Evolutionary conservation across 1,140 invertebrate genomes (phyloP).

Genomic region (Battus philenor): DNA sequence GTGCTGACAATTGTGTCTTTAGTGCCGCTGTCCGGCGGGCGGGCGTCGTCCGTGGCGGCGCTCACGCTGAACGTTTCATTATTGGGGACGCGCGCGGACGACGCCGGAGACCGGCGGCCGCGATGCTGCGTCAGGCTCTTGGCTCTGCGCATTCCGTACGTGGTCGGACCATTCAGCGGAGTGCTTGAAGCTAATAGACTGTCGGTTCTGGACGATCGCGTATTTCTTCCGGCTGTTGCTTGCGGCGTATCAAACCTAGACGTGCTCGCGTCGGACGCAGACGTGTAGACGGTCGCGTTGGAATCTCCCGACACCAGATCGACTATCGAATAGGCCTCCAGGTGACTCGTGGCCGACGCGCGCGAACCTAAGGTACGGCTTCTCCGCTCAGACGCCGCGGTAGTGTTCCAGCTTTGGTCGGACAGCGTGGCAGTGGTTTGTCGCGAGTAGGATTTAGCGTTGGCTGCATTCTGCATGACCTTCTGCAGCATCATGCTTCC

Average conservation of each 20-base stretch:
- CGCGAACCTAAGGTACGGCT: constrained; percentile 27
- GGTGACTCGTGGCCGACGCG: background rate
- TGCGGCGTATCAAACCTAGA: constrained; percentile 32
- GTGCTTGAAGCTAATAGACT: constrained; percentile 39
- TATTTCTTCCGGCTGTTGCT: constrained; percentile 19
- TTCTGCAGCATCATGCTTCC: constrained; percentile 40
- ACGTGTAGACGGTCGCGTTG: constrained; percentile 39
- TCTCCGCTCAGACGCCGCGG: constrained; percentile 20
- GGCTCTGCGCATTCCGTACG: too few relatives aligned
- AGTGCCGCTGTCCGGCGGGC: constrained; percentile 14
- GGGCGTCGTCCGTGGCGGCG: constrained; percentile 13
- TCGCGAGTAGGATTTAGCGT: constrained; percentile 15
- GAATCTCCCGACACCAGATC: constrained; percentile 53
- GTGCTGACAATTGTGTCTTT: constrained; percentile 23
- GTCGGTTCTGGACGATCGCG: constrained; percentile 27
- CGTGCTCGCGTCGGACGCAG: constrained; percentile 26
- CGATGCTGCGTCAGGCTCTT: too few relatives aligned
- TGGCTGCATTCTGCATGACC: constrained; percentile 26
- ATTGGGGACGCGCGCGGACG: too few relatives aligned
- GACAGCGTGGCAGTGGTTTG: constrained; percentile 24
- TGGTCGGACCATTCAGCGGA: constrained; percentile 17
- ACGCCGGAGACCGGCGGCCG: background rate
- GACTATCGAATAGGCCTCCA: constrained; percentile 55
- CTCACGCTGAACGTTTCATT: too few relatives aligned
- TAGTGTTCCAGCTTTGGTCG: constrained; percentile 26